Evolutionary conservation across 2,888 invertebrate genomes (phyloP), one percentile per base, ranked within the genome.

Genomic region (Ophioninae sp.): DNA sequence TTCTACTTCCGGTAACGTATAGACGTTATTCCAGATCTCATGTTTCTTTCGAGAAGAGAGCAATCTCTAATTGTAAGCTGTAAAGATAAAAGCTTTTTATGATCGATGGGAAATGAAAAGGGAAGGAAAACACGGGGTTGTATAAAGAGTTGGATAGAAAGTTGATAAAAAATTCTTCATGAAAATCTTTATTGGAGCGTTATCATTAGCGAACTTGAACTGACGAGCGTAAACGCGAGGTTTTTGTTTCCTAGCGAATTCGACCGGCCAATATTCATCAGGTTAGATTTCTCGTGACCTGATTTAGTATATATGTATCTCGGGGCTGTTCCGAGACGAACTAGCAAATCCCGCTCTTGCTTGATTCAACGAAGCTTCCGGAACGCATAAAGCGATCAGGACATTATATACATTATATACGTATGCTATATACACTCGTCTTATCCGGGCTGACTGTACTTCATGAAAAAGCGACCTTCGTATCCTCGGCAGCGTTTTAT

Each of bases 251-350:
- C 50, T 64, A 64, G n/a, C n/a, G 44, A 50, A 37, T 37, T 69
- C 37, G 37, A 69, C 69, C 62, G 50, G 20, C 44, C 69, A 78
- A 50, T 78, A 62, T 78, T 78, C 62, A 21, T 21, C 39, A 23
- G 62, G 30, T 37, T 69, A 30, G 50, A 10, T 62, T 50, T 10
- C 50, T 61, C 56, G 37, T 37, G 44, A 56, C 62, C 30, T 61
- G 69, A 78, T 41, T 23, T 41, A 77, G 59, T 78, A 78, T 78
- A 74, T 62, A 74, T 74, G n/a, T n/a, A n/a, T n/a, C 62, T 21
- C 7, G n/a, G 23, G 61, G 61, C 41, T 56, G n/a, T 69, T 78
- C 50, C 37, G 56, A 37, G 21, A 69, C 69, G 39, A 69, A 7
- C 0, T 50, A 8, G 30, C 8, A 20, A 44, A 23, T 17, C 69